phyloP scores from a whole-genome alignment of 2,797 vertebrate species.

The Bufotes viridis region DNA sequence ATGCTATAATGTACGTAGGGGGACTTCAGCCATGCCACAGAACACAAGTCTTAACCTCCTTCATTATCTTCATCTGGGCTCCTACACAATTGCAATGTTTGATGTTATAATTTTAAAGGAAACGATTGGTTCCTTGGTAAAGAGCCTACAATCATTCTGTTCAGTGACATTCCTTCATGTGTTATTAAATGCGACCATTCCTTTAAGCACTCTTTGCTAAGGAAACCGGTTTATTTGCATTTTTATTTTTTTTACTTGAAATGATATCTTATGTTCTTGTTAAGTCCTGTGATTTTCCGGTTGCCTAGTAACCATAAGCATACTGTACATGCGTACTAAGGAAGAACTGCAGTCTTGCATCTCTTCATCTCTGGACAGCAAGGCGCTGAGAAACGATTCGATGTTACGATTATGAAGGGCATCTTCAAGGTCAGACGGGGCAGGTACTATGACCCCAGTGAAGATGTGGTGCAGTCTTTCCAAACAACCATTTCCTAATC shows the following conservation, averaged over 20 bases:
- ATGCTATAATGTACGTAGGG: not conserved
- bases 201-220: constrained; percentile 1
- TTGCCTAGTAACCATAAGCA: constrained; percentile 55
- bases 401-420: constrained; percentile 31
- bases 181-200: not conserved
- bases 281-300: constrained; percentile 47
- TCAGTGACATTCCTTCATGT: not conserved
- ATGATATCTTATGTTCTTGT: constrained; percentile 31
- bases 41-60: constrained; percentile 6
- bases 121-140: constrained; percentile 9
- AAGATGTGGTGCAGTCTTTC: not conserved
- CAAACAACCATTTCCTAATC: not conserved
- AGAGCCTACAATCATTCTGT: constrained; percentile 19
- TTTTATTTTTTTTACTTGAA: constrained; percentile 1
- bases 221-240: constrained; percentile 15
- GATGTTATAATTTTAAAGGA: not conserved
- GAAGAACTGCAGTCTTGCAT: constrained; percentile 52
- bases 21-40: not conserved
- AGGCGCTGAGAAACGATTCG: constrained; percentile 2
- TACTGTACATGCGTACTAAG: constrained; percentile 55
- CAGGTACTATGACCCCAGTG: not conserved
- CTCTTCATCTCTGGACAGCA: constrained; percentile 36
- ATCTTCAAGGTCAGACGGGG: constrained; percentile 43
- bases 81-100: constrained; percentile 21
- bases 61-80: not conserved